Conservation (phyloP, 1,140 invertebrate genomes). For the Dreissena polymorpha region DNA sequence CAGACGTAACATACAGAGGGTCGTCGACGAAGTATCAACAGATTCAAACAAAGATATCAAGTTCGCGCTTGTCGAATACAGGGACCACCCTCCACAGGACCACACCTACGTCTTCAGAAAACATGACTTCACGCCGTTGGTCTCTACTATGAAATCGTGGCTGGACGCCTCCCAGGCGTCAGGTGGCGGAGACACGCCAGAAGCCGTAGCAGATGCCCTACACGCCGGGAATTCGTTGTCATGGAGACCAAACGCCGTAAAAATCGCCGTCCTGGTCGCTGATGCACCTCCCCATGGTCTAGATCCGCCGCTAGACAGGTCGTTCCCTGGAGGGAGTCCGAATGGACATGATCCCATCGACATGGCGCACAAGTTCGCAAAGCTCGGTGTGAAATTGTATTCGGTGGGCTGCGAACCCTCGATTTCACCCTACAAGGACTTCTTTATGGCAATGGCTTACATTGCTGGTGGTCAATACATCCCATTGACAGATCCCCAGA, state of each 20-base stretch:
- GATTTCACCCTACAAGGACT: conserved; percentile 17
- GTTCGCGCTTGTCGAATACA: conserved; percentile 56
- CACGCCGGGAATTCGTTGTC: conserved; percentile 51
- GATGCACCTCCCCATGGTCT: conserved; percentile 33
- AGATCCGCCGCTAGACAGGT: not conserved
- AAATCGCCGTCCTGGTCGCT: conserved; percentile 19
- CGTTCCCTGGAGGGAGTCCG: conserved; percentile 3
- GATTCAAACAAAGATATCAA: conserved; percentile 3
- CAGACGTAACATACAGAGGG: conserved; percentile 16
- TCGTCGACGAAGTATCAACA: conserved; percentile 23
- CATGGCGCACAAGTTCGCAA: not conserved
- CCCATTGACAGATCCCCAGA: not conserved
- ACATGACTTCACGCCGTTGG: conserved; percentile 66
- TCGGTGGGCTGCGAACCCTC: conserved; percentile 23
- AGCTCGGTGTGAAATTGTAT: not conserved
- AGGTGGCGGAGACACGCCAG: conserved; percentile 68
- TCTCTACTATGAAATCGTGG: conserved; percentile 64
- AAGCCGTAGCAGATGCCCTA: conserved; percentile 67
- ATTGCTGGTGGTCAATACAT: conserved; percentile 21
- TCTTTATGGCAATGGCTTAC: conserved; percentile 19
- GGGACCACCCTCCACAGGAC: conserved; percentile 66
- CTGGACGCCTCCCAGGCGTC: conserved; percentile 58
- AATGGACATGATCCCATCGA: conserved; percentile 29
- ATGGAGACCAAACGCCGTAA: conserved; percentile 11
- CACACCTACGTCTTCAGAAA: conserved; percentile 59